Evolutionary conservation across 1,140 invertebrate species (phyloP).

Genomic region (Tetramorium alpestre): DNA sequence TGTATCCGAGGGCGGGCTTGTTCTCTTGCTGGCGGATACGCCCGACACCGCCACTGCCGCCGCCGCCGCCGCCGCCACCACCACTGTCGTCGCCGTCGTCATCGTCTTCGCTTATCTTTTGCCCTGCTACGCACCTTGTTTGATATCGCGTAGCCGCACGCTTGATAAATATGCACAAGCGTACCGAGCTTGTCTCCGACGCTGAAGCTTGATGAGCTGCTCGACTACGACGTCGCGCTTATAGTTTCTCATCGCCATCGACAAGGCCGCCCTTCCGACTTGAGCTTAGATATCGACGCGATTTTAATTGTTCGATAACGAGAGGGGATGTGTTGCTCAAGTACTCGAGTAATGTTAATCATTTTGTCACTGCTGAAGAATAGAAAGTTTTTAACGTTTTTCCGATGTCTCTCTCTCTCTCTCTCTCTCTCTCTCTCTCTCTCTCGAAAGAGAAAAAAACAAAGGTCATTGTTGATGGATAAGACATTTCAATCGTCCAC

Average conservation of each 20-base stretch:
- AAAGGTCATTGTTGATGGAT: neutral
- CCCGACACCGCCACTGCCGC: slow-evolving; percentile 17
- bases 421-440: no score
- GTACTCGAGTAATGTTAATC: neutral
- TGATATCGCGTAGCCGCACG: slow-evolving; percentile 50
- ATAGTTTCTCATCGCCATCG: slow-evolving; percentile 25
- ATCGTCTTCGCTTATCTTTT: slow-evolving; percentile 56
- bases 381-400: neutral
- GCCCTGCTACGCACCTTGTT: slow-evolving; percentile 46
- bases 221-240: neutral
- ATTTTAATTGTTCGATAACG: slow-evolving; percentile 17
- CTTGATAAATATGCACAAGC: slow-evolving; percentile 61
- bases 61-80: neutral
- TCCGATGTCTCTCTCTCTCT: neutral
- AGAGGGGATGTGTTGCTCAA: neutral
- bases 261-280: neutral
- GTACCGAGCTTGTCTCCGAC: slow-evolving; percentile 44
- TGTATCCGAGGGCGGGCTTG: slow-evolving; percentile 58
- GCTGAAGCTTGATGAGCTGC: slow-evolving; percentile 10
- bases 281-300: neutral
- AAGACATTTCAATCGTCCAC: neutral
- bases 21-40: slow-evolving; percentile 55
- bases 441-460: neutral
- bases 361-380: neutral
- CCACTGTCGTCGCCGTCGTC: neutral